Conservation (phyloP, 2,797 vertebrate species). For the Oreochromis grahami region DNA sequence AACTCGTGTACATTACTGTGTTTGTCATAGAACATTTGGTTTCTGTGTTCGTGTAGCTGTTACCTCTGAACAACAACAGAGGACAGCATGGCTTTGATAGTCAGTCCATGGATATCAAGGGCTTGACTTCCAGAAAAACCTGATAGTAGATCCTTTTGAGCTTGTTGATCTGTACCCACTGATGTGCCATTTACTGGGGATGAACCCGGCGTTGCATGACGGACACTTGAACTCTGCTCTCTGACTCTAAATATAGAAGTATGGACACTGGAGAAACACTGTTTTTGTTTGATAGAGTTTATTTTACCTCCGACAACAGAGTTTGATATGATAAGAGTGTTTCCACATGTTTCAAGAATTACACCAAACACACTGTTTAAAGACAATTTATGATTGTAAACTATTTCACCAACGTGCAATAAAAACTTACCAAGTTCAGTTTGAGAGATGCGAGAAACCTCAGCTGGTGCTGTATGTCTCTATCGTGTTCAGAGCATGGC, state of each 20-base stretch:
- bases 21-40: neutral
- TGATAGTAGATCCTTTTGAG: neutral
- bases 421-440: neutral
- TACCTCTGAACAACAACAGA: slow-evolving; percentile 80
- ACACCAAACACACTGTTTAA: neutral
- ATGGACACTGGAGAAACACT: neutral
- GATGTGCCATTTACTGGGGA: neutral
- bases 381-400: neutral
- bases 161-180: neutral
- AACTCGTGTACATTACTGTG: too few relatives aligned
- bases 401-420: accelerated
- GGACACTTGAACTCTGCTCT: slow-evolving; percentile 60
- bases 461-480: neutral
- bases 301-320: neutral
- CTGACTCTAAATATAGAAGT: slow-evolving; percentile 15
- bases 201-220: slow-evolving; percentile 71
- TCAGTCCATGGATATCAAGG: slow-evolving; percentile 81
- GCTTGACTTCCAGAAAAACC: slow-evolving; percentile 61
- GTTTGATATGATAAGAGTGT: neutral
- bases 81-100: slow-evolving; percentile 91
- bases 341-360: neutral
- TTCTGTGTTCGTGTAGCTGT: slow-evolving; percentile 61
- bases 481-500: neutral
- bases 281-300: neutral
- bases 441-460: neutral